Base-by-base conservation (phyloP, 1,140 invertebrate species). In the Arion vulgaris region DNA sequence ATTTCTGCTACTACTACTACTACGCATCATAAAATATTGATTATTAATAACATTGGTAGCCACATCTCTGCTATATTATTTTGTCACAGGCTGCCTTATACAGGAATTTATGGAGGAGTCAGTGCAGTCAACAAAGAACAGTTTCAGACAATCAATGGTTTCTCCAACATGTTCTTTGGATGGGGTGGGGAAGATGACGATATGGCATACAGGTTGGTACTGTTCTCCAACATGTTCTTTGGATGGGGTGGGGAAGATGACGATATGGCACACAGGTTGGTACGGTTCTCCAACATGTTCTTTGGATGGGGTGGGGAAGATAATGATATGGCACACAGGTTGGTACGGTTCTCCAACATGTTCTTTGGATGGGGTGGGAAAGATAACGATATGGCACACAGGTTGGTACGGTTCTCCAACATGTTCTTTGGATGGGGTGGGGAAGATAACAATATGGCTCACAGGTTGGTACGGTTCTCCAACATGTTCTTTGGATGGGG, bases 201-300 rank as follows among this genome's bases (percentile, higher is more conserved):
- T 53, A 80, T 90, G 51, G 85, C 83, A 34, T 83, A 78, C 28
- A 84, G 87, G 86, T 85, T 78, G 39, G 41, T 75, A n/a, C n/a
- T n/a, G n/a, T 98, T 98, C 94, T 97, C 96, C 19, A 98, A 98
- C 93, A 90, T 94, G 51, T 98, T 95, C 92, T 96, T 95, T 93
- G 96, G 96, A 0, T 97, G 95, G 96, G 96, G 93, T 28, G 89
- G 88, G 34, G 90, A 91, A 80, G 90, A 91, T 87, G 90, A 90
- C 83, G 89, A 91, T 62, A 80, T 90, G 49, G 85, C 83, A 34
- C 82, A 77, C 34, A 84, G 87, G 86, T 85, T 78, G 39, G 41
- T 75, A n/a, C n/a, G n/a, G n/a, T 98, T 98, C 94, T 97, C 96
- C 19, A 98, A 98, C 93, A 90, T 94, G 51, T 98, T 95, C 92